phyloP scores from a whole-genome alignment of 2,797 vertebrate species.

The Galagoides demidoff region DNA sequence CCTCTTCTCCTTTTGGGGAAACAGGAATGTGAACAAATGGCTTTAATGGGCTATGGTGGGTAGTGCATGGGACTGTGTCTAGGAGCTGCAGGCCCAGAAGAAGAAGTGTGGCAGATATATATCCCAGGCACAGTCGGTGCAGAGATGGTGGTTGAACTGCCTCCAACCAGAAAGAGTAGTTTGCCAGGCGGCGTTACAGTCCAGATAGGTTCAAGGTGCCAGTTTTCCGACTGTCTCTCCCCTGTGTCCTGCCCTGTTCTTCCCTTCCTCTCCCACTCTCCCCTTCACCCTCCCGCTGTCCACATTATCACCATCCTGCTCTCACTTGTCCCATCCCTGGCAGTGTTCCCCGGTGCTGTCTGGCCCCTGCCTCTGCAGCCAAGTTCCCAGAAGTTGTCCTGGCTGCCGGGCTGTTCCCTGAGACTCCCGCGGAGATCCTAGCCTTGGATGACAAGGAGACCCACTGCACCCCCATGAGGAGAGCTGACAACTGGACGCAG shows the following conservation, averaged over 20 bases:
- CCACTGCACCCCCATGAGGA: conserved; percentile 86
- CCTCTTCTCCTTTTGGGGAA: neutral
- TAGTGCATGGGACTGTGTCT: neutral
- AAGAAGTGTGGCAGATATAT: neutral
- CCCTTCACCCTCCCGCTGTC: neutral
- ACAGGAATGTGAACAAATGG: neutral
- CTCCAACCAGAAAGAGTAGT: neutral
- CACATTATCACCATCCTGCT: neutral
- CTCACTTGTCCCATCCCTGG: too few species aligned
- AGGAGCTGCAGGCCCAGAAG: neutral
- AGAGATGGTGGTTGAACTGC: neutral
- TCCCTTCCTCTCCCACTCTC: neutral
- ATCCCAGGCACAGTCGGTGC: neutral
- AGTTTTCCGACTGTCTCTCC: neutral
- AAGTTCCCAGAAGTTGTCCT: conserved; percentile 92
- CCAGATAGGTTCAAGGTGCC: neutral
- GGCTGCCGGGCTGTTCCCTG: conserved; percentile 89
- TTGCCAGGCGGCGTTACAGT: neutral
- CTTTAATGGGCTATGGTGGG: neutral
- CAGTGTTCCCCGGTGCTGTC: conserved; percentile 88
- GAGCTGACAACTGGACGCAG: conserved; percentile 89
- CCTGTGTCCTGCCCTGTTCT: neutral
- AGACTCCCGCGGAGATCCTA: conserved; percentile 87
- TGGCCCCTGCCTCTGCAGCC: conserved; percentile 93
- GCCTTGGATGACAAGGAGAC: conserved; percentile 88